Evolutionary conservation across 2,797 vertebrate genomes (phyloP).

Genomic region (Dromococcyx pavoninus): DNA sequence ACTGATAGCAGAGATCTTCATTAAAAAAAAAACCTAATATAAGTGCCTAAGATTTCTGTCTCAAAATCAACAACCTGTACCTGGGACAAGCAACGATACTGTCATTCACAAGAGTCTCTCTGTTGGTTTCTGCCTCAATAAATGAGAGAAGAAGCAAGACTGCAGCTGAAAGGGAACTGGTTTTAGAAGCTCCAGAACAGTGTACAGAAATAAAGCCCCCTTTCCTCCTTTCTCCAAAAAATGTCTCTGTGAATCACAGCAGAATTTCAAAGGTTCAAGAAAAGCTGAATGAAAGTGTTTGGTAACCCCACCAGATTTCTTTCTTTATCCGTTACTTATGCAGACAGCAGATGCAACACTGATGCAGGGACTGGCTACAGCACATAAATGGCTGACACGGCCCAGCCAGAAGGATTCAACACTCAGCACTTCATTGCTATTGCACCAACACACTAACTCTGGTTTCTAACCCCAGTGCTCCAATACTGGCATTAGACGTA

Average conservation of each 20-base stretch:
- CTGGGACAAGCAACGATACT: not conserved
- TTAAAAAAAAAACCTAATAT: not conserved
- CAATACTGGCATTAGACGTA: not conserved
- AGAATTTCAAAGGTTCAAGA: not conserved
- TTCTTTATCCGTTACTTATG: conserved; percentile 1
- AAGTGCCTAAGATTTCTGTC: not conserved
- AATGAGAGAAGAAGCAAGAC: not conserved
- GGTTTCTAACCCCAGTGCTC: not conserved
- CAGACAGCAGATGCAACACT: not conserved
- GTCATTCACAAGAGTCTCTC: not conserved
- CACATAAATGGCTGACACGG: not conserved
- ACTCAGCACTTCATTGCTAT: not conserved
- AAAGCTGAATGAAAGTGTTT: not conserved
- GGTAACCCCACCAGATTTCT: not conserved
- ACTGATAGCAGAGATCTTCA: not conserved
- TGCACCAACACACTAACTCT: not conserved
- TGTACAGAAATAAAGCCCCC: not conserved
- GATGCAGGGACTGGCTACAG: not conserved
- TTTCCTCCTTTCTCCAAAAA: not conserved
- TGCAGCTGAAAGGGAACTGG: not conserved
- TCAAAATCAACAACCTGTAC: not conserved
- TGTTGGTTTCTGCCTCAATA: not conserved
- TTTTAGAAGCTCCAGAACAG: not conserved
- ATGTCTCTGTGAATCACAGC: not conserved
- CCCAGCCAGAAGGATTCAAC: not conserved